phyloP scores from a whole-genome alignment of 2,888 invertebrate genomes.

The Leptopilina syphax region DNA sequence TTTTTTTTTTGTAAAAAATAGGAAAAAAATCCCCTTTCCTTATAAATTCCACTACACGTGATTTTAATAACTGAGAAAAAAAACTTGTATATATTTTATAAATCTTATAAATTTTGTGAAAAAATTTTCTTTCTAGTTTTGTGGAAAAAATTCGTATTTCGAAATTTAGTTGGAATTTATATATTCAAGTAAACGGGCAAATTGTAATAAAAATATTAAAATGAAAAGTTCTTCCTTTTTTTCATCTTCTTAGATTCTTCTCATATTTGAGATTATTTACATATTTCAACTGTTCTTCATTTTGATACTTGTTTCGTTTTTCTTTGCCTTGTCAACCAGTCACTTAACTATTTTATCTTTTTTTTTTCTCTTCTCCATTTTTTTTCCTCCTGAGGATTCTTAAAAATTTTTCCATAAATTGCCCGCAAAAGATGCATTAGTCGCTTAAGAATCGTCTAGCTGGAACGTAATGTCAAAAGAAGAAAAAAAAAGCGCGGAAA shows the following conservation, averaged over 20 bases:
- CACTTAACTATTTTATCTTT: slow-evolving; percentile 8
- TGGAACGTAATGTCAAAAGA: slow-evolving; percentile 30
- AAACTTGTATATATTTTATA: too few species aligned
- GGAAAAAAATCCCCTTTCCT: not conserved
- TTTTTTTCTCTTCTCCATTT: not conserved
- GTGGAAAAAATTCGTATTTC: not conserved
- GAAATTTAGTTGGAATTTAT: not conserved
- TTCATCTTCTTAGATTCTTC: not conserved
- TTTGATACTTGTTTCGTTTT: not conserved
- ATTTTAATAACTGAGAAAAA: not conserved
- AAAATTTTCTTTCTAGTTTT: too few species aligned
- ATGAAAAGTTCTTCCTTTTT: not conserved
- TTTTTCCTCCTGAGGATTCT: not conserved
- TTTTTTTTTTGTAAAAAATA: not conserved
- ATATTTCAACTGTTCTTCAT: not conserved
- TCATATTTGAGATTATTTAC: not conserved
- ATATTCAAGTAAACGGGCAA: too few species aligned
- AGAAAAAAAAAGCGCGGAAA: not conserved
- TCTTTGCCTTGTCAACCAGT: slow-evolving; percentile 8
- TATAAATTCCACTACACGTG: not conserved
- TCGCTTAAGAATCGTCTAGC: slow-evolving; percentile 14
- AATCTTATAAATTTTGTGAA: too few species aligned
- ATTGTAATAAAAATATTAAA: not conserved
- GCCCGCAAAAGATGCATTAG: slow-evolving; percentile 29
- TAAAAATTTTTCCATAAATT: slow-evolving; percentile 12